Evolutionary conservation across 2,888 invertebrate genomes (phyloP).

Genomic region (Barypeithes pellucidus): DNA sequence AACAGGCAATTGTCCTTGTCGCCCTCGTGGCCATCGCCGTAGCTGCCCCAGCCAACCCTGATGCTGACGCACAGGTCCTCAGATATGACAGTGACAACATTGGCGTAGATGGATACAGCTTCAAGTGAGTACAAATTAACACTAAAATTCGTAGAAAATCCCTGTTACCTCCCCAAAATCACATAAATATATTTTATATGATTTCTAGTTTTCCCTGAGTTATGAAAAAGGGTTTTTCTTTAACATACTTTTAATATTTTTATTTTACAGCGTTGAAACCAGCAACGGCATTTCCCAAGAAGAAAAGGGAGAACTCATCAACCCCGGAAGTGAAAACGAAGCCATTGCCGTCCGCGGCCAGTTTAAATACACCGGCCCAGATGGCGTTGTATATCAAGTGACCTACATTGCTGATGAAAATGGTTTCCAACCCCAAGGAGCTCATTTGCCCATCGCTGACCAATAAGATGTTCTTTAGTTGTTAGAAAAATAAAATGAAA

Average conservation of each 20-base stretch:
- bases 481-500: too few species aligned
- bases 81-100: constrained; percentile 63
- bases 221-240: too few species aligned
- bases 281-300: constrained; percentile 79
- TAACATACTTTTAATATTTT: too few species aligned
- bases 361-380: constrained; percentile 76
- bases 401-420: constrained; percentile 74
- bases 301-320: constrained; percentile 76
- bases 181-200: too few species aligned
- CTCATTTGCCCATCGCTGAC: too few species aligned
- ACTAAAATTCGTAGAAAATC: too few species aligned
- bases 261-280: constrained; percentile 75
- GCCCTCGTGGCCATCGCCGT: constrained; percentile 61
- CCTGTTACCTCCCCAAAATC: too few species aligned
- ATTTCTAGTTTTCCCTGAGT: too few species aligned
- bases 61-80: constrained; percentile 62
- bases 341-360: constrained; percentile 76
- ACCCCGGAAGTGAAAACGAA: constrained; percentile 77
- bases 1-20: constrained; percentile 60
- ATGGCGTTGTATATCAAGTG: constrained; percentile 78
- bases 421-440: too few species aligned
- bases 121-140: constrained; percentile 58
- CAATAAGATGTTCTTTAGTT: too few species aligned
- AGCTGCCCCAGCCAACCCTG: constrained; percentile 55
- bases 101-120: constrained; percentile 63